These are phyloP conservation scores for Rhea americana DNA, from an alignment of 2,113 vertebrate genomes.

Conservation along the genomic window DNA sequence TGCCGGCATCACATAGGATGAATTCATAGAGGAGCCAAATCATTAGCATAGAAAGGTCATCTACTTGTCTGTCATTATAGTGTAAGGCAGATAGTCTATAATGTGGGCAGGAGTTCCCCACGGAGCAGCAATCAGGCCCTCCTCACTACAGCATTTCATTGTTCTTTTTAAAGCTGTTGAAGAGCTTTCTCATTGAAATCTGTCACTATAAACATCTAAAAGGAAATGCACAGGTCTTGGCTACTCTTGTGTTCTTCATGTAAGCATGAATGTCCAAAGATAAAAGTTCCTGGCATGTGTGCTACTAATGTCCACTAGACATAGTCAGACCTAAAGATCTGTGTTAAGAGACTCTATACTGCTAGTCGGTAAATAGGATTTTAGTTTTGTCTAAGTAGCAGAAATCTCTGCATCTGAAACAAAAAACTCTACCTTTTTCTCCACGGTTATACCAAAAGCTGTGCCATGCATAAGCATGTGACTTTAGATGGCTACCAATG, in stretches of 20 bases:
- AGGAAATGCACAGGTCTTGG: not conserved
- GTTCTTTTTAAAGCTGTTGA: not conserved
- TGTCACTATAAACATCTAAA: constrained; percentile 13
- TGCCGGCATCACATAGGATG: constrained; percentile 39
- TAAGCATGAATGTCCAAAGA: not conserved
- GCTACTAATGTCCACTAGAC: not conserved
- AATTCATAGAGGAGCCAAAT: constrained; percentile 58
- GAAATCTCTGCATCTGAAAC: not conserved
- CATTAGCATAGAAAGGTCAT: constrained; percentile 69
- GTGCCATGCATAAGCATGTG: not conserved
- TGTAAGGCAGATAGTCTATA: constrained; percentile 57
- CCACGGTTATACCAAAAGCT: not conserved
- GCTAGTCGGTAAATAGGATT: not conserved
- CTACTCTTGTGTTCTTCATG: not conserved
- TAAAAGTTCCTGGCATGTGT: not conserved
- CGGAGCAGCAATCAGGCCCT: constrained; percentile 31
- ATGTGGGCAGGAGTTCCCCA: constrained; percentile 36
- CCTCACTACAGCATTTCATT: constrained; percentile 12
- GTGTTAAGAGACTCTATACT: not conserved
- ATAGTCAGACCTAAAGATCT: not conserved
- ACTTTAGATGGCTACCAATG: not conserved
- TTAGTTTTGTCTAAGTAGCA: not conserved
- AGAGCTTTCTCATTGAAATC: constrained; percentile 18
- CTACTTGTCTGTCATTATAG: constrained; percentile 52
- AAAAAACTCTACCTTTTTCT: not conserved